phyloP scores from a whole-genome alignment of 2,888 invertebrate genomes.

The Ormyrus nitidulus region DNA sequence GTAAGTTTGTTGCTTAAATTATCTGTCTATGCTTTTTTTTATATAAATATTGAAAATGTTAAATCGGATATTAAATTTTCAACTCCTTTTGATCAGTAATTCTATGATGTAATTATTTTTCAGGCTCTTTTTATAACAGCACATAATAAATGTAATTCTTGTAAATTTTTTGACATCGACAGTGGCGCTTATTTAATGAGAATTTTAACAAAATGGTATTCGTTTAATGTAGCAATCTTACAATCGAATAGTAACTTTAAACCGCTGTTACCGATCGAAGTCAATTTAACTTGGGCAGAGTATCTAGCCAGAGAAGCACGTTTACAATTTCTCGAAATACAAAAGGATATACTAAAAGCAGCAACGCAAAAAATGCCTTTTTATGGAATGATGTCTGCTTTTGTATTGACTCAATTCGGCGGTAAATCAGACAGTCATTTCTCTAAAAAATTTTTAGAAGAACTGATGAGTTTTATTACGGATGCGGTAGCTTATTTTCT shows the following conservation, averaged over 20 bases:
- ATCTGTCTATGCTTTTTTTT: no score
- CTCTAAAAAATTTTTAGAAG: conserved; percentile 56
- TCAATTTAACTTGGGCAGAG: conserved; percentile 38
- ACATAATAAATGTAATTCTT: conserved; percentile 77
- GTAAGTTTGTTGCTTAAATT: conserved; percentile 25
- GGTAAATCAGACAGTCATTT: conserved; percentile 54
- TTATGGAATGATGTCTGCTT: conserved; percentile 73
- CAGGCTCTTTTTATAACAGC: conserved; percentile 74
- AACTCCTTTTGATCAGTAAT: no score
- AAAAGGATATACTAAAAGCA: conserved; percentile 72
- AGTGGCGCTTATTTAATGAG: conserved; percentile 79
- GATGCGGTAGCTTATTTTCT: conserved; percentile 66
- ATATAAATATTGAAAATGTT: no score
- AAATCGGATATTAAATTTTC: no score
- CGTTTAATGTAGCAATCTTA: conserved; percentile 40
- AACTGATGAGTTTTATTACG: conserved; percentile 62
- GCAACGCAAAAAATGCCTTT: conserved; percentile 72
- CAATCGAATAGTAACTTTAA: conserved; percentile 31
- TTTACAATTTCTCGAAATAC: conserved; percentile 68
- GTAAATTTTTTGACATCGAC: conserved; percentile 80
- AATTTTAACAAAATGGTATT: conserved; percentile 74
- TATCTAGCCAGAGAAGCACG: conserved; percentile 67
- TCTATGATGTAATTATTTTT: conserved; percentile 7
- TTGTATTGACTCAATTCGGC: conserved; percentile 62
- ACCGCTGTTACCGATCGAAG: neutral